These are phyloP conservation scores for Coremacera marginata DNA, from an alignment of 2,888 invertebrate species.

Conservation along the genomic window DNA sequence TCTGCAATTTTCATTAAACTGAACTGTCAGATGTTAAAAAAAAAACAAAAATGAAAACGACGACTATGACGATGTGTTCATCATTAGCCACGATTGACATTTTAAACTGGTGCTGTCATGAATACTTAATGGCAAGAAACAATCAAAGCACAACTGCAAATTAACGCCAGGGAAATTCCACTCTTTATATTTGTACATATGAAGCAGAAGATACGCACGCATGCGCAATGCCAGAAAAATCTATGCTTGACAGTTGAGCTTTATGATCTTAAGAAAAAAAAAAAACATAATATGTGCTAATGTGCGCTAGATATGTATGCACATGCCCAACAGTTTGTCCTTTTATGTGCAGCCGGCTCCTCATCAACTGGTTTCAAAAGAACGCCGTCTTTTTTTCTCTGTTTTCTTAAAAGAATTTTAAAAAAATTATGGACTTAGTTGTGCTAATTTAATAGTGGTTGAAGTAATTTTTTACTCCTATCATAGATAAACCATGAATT, in stretches of 20 bases:
- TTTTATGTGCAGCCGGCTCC: background rate
- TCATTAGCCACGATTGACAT: background rate
- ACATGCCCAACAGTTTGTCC: constrained; percentile 11
- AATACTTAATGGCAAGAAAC: background rate
- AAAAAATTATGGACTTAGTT: too few relatives aligned
- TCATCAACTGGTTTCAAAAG: too few relatives aligned
- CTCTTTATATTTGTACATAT: background rate
- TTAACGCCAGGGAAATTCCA: background rate
- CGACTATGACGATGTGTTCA: background rate
- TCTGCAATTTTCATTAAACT: background rate
- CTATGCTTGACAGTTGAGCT: background rate
- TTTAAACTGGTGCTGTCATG: constrained; percentile 6
- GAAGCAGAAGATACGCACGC: background rate
- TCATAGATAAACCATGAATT: too few relatives aligned
- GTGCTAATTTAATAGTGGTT: too few relatives aligned
- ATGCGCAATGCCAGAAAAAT: background rate
- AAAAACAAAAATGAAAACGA: background rate
- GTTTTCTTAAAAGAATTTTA: too few relatives aligned
- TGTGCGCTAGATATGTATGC: background rate
- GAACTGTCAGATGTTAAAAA: background rate
- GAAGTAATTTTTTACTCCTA: too few relatives aligned
- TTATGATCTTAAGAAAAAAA: background rate
- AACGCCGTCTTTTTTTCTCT: too few relatives aligned
- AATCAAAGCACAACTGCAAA: background rate
- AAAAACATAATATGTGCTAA: background rate